phyloP scores from a whole-genome alignment of 1,140 invertebrate species.

The Pissodes strobi region DNA sequence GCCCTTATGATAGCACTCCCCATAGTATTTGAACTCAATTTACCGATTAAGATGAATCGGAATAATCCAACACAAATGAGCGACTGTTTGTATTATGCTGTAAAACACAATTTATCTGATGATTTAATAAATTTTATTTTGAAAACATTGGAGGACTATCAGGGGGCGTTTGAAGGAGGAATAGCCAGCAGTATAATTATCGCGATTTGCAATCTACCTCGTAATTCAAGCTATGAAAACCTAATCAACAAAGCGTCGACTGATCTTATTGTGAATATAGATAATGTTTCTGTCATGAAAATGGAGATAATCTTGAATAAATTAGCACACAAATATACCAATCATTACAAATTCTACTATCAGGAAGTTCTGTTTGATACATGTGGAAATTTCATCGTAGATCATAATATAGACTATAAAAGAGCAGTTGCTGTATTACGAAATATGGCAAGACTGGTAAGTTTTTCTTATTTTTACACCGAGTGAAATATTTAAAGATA shows the following conservation, averaged over 20 bases:
- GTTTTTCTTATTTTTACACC: too few relatives aligned
- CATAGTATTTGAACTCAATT: conserved; percentile 64
- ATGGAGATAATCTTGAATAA: conserved; percentile 57
- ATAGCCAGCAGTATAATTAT: conserved; percentile 59
- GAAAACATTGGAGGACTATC: conserved; percentile 55
- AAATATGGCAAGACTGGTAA: conserved; percentile 61
- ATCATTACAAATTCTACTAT: conserved; percentile 61
- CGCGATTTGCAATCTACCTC: conserved; percentile 57
- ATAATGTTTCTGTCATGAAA: conserved; percentile 56
- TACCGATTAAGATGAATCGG: conserved; percentile 60
- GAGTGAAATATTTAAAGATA: too few relatives aligned
- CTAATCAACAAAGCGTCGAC: conserved; percentile 57
- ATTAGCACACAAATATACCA: conserved; percentile 54
- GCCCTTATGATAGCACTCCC: conserved; percentile 66
- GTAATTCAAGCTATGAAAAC: conserved; percentile 55
- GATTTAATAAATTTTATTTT: conserved; percentile 59
- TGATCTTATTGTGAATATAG: conserved; percentile 55
- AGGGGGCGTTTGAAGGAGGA: conserved; percentile 55
- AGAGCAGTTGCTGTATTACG: conserved; percentile 58
- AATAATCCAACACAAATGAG: conserved; percentile 58
- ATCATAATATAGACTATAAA: conserved; percentile 59
- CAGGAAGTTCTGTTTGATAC: conserved; percentile 62
- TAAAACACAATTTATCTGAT: conserved; percentile 57
- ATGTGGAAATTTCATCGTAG: conserved; percentile 56
- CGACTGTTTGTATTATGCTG: conserved; percentile 60